Evolutionary conservation across 1,140 invertebrate genomes (phyloP), one percentile per base, ranked within the genome.

Genomic region (Apocrypta bakeri): DNA sequence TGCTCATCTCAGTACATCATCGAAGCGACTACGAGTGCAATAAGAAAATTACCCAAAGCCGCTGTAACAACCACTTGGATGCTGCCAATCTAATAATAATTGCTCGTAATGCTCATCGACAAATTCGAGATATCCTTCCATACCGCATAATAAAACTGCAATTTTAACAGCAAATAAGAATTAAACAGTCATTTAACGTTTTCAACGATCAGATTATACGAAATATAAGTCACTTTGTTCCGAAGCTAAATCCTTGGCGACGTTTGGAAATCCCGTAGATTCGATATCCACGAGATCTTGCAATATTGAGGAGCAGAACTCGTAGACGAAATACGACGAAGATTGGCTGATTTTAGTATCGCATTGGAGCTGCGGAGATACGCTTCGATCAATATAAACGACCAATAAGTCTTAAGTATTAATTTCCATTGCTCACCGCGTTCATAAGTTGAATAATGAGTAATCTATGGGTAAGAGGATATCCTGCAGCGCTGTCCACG

Each of bases 51-150:
- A 90, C 88, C 83, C 71, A 2, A 84, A 74, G 24, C 82, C 74
- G 2, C 82, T 86, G 48, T 84, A 92, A 42, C 91, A 91, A 2
- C 91, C 90, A 33, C 82, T 84, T 7, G 76, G 64, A 48, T 88
- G 86, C 75, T 86, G 84, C 88, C 88, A 90, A 14, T 78, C 82
- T 6, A 89, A 31, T n/a, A 91, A 84, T 24, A 88, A 63, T 56
- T 86, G 82, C 27, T 87, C 78, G 33, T 90, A 90, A 69, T 87
- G 86, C n/a, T 83, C 24, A 73, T 84, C 83, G 0, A 86, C 80
- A 61, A 92, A 89, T 73, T 92, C 90, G 1, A 86, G 48, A 48
- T 87, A 91, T 21, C 91, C 91, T 79, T 90, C 90, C 87, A 91
- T 90, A 0, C 91, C 91, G 72, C 91, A 92, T 17, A 92, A 76